Evolutionary conservation across 2,888 invertebrate genomes (phyloP), one percentile per base, ranked within the genome.

Genomic region (Bruchidius siliquastri): DNA sequence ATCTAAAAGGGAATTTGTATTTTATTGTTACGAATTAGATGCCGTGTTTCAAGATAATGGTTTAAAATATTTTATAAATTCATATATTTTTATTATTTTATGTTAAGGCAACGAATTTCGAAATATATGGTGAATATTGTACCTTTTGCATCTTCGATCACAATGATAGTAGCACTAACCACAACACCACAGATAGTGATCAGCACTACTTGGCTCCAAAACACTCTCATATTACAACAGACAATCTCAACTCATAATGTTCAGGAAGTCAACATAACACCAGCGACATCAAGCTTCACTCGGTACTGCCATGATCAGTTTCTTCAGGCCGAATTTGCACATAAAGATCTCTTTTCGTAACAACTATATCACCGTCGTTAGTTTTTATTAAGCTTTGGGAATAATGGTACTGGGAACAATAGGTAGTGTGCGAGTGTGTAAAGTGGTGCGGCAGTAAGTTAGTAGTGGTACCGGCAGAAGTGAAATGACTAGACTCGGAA

Each of bases 121-220:
- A 26, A 26, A 26, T 4, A 26, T 26, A 26, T 2, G 2, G 2
- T 26, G 2, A 26, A 8, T 26, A 4, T 26, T 26, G 49, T 82
- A 84, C 84, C 84, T 83, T 82, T 84, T 20, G 84, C 84, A 79
- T 84, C 84, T 74, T 84, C 83, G 22, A 84, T 80, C 71, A 84
- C 80, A 72, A 84, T 84, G 72, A 84, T 82, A 32, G 82, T 79
- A 72, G 76, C 72, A 72, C 74, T 72, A 72, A 75, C 73, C 69
- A 76, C 49, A 49, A 76, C 49, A 49, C 49, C 49, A 49, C 49
- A 49, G 8, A 49, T 49, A 13, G 49, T 49, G 49, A 49, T 49
- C 49, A 49, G 49, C 69, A 69, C 69, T 20, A 21, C 69, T 20
- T 22, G 20, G 20, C 22, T 69, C 69, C 69, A 69, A 26, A 69